Conservation (phyloP, 2,888 invertebrate genomes). For the Odontocerum albicorne region DNA sequence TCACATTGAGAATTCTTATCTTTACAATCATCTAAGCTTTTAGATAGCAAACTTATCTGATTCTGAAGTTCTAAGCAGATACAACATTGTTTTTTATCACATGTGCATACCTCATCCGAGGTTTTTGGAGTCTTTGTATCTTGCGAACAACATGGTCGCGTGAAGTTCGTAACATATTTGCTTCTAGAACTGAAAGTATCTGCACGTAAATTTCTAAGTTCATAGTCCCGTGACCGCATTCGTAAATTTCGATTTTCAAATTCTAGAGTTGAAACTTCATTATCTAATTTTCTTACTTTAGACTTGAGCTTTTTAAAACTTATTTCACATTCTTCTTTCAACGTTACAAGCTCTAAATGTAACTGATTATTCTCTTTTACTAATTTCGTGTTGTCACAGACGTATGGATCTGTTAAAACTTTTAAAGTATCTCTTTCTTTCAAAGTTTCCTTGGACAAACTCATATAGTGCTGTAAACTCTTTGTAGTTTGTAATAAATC, state of each 20-base stretch:
- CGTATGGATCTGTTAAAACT: slow-evolving; percentile 75
- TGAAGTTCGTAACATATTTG: slow-evolving; percentile 41
- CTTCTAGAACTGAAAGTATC: slow-evolving; percentile 52
- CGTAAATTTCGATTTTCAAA: slow-evolving; percentile 49
- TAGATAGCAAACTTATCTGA: slow-evolving; percentile 50
- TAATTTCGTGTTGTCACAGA: slow-evolving; percentile 76
- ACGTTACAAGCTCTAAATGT: slow-evolving; percentile 65
- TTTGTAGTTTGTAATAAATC: slow-evolving; percentile 89
- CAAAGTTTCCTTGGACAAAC: slow-evolving; percentile 68
- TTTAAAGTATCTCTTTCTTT: slow-evolving; percentile 71
- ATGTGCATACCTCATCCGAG: slow-evolving; percentile 17
- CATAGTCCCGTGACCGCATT: slow-evolving; percentile 50
- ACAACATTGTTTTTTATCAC: slow-evolving; percentile 33
- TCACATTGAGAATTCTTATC: slow-evolving; percentile 48
- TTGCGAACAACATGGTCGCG: slow-evolving; percentile 4
- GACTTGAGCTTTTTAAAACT: slow-evolving; percentile 60
- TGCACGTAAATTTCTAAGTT: slow-evolving; percentile 52
- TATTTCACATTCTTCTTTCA: slow-evolving; percentile 66
- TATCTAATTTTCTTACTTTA: slow-evolving; percentile 63
- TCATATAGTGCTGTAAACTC: slow-evolving; percentile 81
- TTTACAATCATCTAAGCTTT: slow-evolving; percentile 50
- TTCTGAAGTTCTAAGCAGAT: slow-evolving; percentile 45
- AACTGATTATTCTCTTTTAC: slow-evolving; percentile 75
- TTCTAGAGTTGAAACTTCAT: slow-evolving; percentile 61
- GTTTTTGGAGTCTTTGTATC: slow-evolving; percentile 25